Evolutionary conservation across 2,113 vertebrate genomes (phyloP).

Genomic region (Chloropsis cyanopogon): DNA sequence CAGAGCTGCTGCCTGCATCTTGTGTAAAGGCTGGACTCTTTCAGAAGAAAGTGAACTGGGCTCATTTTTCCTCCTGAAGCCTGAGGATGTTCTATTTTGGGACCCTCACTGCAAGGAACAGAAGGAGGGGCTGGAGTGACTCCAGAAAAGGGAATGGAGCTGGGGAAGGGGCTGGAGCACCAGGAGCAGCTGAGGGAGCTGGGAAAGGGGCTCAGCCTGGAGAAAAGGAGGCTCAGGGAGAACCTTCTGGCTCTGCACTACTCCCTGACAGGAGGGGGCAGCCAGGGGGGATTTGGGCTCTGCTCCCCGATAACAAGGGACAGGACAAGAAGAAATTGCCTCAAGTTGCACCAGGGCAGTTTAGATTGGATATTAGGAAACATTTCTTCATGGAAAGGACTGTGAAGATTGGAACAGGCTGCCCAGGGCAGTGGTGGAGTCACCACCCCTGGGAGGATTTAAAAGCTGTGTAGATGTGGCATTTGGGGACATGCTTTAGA

Average conservation of each 20-base stretch:
- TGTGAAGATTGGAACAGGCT: not conserved
- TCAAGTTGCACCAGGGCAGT: not conserved
- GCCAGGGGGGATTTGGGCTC: rapidly evolving
- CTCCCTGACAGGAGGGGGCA: not conserved
- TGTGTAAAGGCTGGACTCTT: not conserved
- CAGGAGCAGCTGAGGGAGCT: not conserved
- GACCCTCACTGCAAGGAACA: not conserved
- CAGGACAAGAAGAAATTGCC: not conserved
- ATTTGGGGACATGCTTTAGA: not conserved
- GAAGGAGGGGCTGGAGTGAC: not conserved
- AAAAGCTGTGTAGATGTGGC: not conserved
- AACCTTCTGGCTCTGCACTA: rapidly evolving
- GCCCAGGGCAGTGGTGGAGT: not conserved
- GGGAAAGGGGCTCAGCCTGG: not conserved
- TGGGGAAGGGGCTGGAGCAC: not conserved
- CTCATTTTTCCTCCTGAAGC: not conserved
- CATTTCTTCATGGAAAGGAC: not conserved
- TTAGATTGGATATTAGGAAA: not conserved
- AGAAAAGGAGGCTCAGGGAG: not conserved
- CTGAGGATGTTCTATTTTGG: not conserved
- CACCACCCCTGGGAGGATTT: not conserved
- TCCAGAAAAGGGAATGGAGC: rapidly evolving
- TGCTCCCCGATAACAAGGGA: rapidly evolving
- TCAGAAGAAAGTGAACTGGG: not conserved
- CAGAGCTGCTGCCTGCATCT: not conserved